Base-by-base conservation (phyloP, 2,888 invertebrate species). In the Drosophila colorata region DNA sequence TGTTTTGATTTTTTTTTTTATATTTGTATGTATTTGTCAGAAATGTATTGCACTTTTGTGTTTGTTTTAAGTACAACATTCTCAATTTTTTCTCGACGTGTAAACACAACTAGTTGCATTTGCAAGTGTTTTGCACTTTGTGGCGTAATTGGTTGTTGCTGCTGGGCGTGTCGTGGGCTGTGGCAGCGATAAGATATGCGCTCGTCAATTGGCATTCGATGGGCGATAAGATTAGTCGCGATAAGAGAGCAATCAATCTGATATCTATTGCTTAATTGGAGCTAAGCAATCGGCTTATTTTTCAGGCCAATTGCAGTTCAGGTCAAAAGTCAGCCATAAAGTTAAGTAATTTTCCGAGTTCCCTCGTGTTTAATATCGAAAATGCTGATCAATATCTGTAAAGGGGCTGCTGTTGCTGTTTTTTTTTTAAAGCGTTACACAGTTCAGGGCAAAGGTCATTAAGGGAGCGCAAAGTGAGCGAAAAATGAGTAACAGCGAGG, bases 371-470 rank as follows among this genome's bases (percentile, higher is more conserved):
- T 28, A n/a, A 11, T 14, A 44, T 14, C 11, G 20, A 1, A 11
- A 48, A n/a, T 23, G 33, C 13, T 14, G 64, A 61, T 61, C 48
- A 61, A 64, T 61, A 61, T 47, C 59, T 60, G 25, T 41, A 35
- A 9, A n/a, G 25, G 14, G 28, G 46, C 7, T 8, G 20, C 14
- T 0, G 25, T 35, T 37, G 25, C 9, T 35, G 35, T 25, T 51
- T 23, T 20, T n/a, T 25, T 46, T 61, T 48, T 14, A 47, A 64
- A 18, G 18, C 38, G 64, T 47, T 48, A 63, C 66, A 65, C 65
- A 66, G 63, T 63, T 63, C 63, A 66, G 49, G 63, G 63, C 63
- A 63, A 66, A 66, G 51, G 63, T 66, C 51, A 65, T 64, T 41
- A 49, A 65, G 48, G 61, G 33, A 63, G 49, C 40, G 20, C 16